A percentile compares a stretch with the other conserved stretches of the same genome.
These are phyloP conservation scores for Gyrodactylus bullatarudis DNA, from an alignment of 1,140 invertebrate genomes.

Conservation along the genomic window DNA sequence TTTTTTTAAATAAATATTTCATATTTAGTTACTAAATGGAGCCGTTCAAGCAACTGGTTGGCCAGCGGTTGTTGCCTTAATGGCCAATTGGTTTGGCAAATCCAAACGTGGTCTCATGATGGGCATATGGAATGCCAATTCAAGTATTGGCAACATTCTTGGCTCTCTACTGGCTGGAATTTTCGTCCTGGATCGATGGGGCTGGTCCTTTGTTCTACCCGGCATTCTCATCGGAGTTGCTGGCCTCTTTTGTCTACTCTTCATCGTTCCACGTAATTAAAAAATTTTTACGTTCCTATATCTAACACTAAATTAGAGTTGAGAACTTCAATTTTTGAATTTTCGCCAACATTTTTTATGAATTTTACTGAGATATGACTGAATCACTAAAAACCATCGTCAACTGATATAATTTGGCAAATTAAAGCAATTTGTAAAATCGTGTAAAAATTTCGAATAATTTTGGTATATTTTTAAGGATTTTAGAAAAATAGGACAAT, in stretches of 20 bases:
- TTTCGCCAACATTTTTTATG: too few species aligned
- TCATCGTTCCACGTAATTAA: neutral
- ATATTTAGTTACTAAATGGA: constrained; percentile 38
- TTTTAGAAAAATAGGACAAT: too few species aligned
- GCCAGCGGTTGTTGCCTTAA: constrained; percentile 60
- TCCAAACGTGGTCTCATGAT: constrained; percentile 42
- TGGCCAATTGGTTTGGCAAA: constrained; percentile 81
- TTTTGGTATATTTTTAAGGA: too few species aligned
- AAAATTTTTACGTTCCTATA: too few species aligned
- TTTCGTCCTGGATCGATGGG: constrained; percentile 47
- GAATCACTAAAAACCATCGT: too few species aligned
- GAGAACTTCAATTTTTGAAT: neutral
- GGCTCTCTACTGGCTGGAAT: constrained; percentile 40
- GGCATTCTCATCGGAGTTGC: constrained; percentile 14
- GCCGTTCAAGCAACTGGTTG: constrained; percentile 58
- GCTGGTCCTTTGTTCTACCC: constrained; percentile 57
- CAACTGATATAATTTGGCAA: too few species aligned
- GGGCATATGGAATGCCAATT: constrained; percentile 75
- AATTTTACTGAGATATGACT: too few species aligned
- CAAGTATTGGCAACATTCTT: constrained; percentile 69
- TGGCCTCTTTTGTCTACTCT: neutral
- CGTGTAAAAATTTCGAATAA: too few species aligned
- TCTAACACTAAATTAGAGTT: neutral
- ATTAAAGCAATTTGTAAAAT: too few species aligned
- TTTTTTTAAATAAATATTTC: too few species aligned